phyloP scores from a whole-genome alignment of 2,113 vertebrate species.

The Psittacara wagleri region DNA sequence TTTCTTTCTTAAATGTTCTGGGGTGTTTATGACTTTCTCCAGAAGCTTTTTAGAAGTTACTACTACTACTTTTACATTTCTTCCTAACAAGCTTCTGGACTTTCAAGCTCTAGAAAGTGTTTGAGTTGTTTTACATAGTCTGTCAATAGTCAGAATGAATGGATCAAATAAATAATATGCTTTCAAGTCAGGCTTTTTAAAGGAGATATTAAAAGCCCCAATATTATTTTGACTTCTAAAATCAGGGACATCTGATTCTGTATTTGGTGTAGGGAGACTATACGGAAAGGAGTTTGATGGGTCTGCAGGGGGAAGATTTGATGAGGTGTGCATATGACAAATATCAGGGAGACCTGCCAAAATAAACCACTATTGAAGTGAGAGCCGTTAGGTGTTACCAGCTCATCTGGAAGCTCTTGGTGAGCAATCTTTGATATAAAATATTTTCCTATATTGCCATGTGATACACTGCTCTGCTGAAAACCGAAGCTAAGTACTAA shows the following conservation, averaged over 20 bases:
- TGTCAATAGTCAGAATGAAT: not conserved
- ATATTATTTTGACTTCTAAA: not conserved
- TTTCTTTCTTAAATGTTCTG: not conserved
- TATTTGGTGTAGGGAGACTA: not conserved
- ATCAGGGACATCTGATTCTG: not conserved
- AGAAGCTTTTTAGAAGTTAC: not conserved
- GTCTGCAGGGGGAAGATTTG: constrained; percentile 35
- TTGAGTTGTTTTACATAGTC: not conserved
- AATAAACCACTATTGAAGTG: constrained; percentile 3
- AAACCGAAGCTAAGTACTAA: constrained; percentile 6
- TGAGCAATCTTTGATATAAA: constrained; percentile 29
- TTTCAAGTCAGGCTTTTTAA: not conserved
- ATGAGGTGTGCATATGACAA: constrained; percentile 42
- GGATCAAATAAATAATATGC: not conserved
- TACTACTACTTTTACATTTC: not conserved
- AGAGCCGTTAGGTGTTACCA: constrained; percentile 43
- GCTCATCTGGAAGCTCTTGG: constrained; percentile 55
- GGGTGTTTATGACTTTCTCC: not conserved
- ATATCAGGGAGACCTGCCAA: constrained; percentile 19
- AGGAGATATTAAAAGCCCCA: not conserved
- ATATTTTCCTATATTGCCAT: not conserved
- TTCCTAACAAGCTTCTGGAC: not conserved
- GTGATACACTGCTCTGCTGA: not conserved
- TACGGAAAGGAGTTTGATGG: not conserved
- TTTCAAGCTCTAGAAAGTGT: not conserved